These are phyloP conservation scores for Yoshiicerus persimilis DNA, from an alignment of 1,140 invertebrate genomes.

Conservation along the genomic window DNA sequence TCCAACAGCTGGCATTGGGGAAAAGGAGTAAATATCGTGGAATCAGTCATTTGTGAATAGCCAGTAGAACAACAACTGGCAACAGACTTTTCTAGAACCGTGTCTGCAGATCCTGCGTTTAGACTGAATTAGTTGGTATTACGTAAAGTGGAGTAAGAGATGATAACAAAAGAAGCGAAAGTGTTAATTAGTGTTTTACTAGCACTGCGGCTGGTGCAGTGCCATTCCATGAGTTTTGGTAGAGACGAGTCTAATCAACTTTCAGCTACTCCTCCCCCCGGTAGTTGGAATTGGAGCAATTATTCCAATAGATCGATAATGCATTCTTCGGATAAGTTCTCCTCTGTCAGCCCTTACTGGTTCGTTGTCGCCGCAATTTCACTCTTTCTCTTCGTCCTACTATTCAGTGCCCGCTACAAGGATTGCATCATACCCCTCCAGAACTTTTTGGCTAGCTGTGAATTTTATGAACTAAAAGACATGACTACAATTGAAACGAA, in stretches of 20 bases:
- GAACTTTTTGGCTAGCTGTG: neutral
- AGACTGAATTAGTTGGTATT: neutral
- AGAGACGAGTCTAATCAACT: neutral
- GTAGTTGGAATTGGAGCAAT: neutral
- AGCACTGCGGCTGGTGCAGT: conserved; percentile 10
- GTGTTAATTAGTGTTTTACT: conserved; percentile 12
- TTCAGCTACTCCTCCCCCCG: neutral
- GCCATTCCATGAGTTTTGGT: neutral
- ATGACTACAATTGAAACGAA: too few relatives aligned
- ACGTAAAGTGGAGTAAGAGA: neutral
- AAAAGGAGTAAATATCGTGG: neutral
- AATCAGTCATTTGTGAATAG: neutral
- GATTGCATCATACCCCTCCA: neutral
- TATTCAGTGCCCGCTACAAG: neutral
- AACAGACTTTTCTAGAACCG: neutral
- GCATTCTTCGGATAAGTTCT: neutral
- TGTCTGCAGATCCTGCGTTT: neutral
- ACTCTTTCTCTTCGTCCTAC: neutral
- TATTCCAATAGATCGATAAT: conserved; percentile 20
- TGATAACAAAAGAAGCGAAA: neutral
- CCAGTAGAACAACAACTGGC: neutral
- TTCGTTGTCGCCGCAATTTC: neutral
- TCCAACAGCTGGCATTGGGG: too few relatives aligned
- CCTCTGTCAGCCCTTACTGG: neutral
- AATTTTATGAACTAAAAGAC: neutral